Base-by-base conservation (phyloP, 2,888 invertebrate species). In the Drosophila mercatorum region DNA sequence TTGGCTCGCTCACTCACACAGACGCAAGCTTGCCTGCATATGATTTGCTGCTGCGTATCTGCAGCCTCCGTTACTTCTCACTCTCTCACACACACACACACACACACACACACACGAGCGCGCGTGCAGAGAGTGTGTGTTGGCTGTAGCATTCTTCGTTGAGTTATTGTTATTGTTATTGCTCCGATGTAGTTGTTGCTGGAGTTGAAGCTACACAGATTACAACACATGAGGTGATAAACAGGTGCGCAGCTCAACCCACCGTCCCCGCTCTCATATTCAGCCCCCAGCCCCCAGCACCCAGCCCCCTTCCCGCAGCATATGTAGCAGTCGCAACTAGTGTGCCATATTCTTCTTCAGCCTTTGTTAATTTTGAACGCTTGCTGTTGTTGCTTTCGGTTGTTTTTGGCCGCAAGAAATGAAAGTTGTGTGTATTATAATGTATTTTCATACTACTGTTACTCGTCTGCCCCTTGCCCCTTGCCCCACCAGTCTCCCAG, bases 191-290 rank as follows among this genome's bases (percentile, higher is more conserved):
- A 34, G 34, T 59, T 70, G 58, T 41, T 65, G 64, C 57, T 70
- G 68, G 63, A 67, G 69, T 68, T 68, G 63, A 72, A 68, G 76
- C 88, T 73, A 71, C 81, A 66, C 83, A 77, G 81, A 88, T 84
- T 84, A 84, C 84, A 84, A 88, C 88, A 84, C 84, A 84, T 80
- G 77, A 85, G 80, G 84, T 84, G 84, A 85, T 84, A 85, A 84
- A 88, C 84, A 84, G 84, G 84, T 84, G 84, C 78, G 84, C 80
- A 72, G 80, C 75, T 68, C 71, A 64, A 43, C 28, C 67, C 71
- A 52, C n/a, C 56, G 14, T 5, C 34, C 22, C 58, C 31, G 36
- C 47, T n/a, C 28, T 3, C 1, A 47, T 3, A 5, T 28, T 14
- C 47, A 51, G n/a, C 51, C 11, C 31, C 22, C 49, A 3, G 0